Evolutionary conservation across 2,797 vertebrate species (phyloP), one percentile per base, ranked within the genome.

Genomic region (Arrhamphus sclerolepis): DNA sequence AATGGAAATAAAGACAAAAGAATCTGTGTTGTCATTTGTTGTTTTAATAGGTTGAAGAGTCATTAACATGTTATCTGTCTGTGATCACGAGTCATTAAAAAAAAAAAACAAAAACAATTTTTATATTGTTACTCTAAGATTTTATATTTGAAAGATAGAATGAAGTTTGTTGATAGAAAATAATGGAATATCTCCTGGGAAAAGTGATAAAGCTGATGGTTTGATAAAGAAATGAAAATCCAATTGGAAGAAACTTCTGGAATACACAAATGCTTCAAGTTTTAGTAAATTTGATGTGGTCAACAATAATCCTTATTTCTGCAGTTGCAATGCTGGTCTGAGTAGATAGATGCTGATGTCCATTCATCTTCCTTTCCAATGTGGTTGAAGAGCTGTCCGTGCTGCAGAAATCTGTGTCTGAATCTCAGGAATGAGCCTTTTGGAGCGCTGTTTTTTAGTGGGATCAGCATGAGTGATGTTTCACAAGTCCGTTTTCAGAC

Each of bases 381-480:
- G n/a, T n/a, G n/a, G n/a, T n/a, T n/a, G n/a, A n/a, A n/a, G n/a
- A n/a, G n/a, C n/a, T 31, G 42, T 54, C 17, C 6, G 1, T 5
- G n/a, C 29, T 22, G 49, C 55, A 55, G 28, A 58, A 58, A 69
- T 43, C 21, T n/a, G 46, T 29, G 5, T 3, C 7, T 28, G 50
- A 8, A 24, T 49, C 28, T 65, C 62, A 29, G 40, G 28, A 40
- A 41, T 38, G 43, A 38, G 34, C 38, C 14, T 8, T 18, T 48
- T 20, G 3, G 46, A 56, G 51, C 49, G 11, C 47, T 46, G 57
- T 46, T 63, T 80, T 76, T 63, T 58, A 78, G 51, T 10, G 49
- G 3, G 34, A 50, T 41, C 62, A 39, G 67, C 58, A 31, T 20
- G 66, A 66, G 48, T 50, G 66, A 65, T 20, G 14, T 75, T 55